Evolutionary conservation across 1,140 invertebrate species (phyloP).

Genomic region (Drosophila ananassae): DNA sequence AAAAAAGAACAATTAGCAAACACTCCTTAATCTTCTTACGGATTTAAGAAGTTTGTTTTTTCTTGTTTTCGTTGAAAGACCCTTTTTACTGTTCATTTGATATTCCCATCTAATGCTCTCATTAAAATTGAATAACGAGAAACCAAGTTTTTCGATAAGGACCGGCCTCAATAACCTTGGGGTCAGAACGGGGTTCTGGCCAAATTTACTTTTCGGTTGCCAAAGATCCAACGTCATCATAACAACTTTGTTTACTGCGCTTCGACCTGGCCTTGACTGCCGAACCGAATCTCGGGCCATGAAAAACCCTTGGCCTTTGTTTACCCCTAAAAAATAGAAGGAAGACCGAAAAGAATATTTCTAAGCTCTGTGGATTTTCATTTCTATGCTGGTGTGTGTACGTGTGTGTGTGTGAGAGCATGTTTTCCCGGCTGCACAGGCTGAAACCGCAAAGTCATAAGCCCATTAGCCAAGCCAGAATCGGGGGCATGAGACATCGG

Average conservation of each 20-base stretch:
- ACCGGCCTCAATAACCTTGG: slow-evolving; percentile 7
- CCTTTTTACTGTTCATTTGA: slow-evolving; percentile 12
- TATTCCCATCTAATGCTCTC: slow-evolving; percentile 37
- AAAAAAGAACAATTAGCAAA: neutral
- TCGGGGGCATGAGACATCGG: slow-evolving; percentile 5
- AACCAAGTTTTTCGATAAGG: slow-evolving; percentile 11
- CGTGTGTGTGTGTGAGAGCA: slow-evolving; percentile 10
- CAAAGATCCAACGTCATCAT: slow-evolving; percentile 67
- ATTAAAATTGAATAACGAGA: slow-evolving; percentile 69
- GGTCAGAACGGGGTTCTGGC: slow-evolving; percentile 11
- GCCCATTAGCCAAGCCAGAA: slow-evolving; percentile 58
- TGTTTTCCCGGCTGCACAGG: slow-evolving; percentile 36
- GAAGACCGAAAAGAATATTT: slow-evolving; percentile 43
- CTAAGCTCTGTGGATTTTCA: slow-evolving; percentile 40
- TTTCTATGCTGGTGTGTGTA: slow-evolving; percentile 9
- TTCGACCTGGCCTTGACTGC: slow-evolving; percentile 56
- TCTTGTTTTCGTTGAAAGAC: neutral
- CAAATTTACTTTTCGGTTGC: slow-evolving; percentile 35
- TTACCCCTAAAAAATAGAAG: slow-evolving; percentile 31
- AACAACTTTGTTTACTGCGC: slow-evolving; percentile 71
- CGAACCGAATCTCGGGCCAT: slow-evolving; percentile 35
- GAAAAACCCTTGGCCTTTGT: slow-evolving; percentile 63
- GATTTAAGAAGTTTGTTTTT: neutral
- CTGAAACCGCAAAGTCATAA: slow-evolving; percentile 78
- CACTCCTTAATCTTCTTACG: neutral